Conservation (phyloP, 2,888 invertebrate species). For the Serrognathus titanus region DNA sequence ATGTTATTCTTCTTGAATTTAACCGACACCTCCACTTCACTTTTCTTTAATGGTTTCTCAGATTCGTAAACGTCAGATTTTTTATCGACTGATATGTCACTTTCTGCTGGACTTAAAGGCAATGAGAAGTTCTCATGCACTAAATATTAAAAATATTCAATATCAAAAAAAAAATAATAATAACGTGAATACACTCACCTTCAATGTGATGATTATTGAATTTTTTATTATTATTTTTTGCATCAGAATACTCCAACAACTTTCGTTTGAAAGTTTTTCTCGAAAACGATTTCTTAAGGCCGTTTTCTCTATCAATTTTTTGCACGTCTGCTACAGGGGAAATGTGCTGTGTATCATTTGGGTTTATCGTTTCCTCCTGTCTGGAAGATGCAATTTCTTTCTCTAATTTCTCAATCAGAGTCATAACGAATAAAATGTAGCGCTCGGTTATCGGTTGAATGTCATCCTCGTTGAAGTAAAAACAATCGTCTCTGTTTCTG, state of each 20-base stretch:
- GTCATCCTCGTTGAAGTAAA: slow-evolving; percentile 19
- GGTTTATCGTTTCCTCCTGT: neutral
- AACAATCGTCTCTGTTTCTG: slow-evolving; percentile 11
- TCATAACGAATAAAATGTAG: slow-evolving; percentile 14
- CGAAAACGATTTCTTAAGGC: neutral
- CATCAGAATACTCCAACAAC: slow-evolving; percentile 10
- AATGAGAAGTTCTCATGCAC: slow-evolving; percentile 34
- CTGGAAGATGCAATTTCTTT: slow-evolving; percentile 3
- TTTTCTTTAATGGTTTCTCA: slow-evolving; percentile 5
- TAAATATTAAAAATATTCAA: slow-evolving; percentile 12
- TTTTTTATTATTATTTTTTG: slow-evolving; percentile 16
- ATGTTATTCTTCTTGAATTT: slow-evolving; percentile 8
- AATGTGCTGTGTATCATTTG: neutral
- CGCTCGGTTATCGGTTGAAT: slow-evolving; percentile 15
- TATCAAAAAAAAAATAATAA: slow-evolving; percentile 10
- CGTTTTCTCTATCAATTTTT: no score
- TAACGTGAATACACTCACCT: slow-evolving; percentile 11
- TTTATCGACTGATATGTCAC: slow-evolving; percentile 35
- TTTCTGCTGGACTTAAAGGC: slow-evolving; percentile 43
- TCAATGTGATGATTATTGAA: slow-evolving; percentile 20
- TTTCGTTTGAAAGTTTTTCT: slow-evolving; percentile 6
- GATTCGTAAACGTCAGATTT: slow-evolving; percentile 15
- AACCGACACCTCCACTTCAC: neutral
- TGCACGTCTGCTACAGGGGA: no score
- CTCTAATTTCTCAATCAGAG: slow-evolving; percentile 15